phyloP scores from a whole-genome alignment of 2,797 vertebrate species.

The Tadarida brasiliensis region DNA sequence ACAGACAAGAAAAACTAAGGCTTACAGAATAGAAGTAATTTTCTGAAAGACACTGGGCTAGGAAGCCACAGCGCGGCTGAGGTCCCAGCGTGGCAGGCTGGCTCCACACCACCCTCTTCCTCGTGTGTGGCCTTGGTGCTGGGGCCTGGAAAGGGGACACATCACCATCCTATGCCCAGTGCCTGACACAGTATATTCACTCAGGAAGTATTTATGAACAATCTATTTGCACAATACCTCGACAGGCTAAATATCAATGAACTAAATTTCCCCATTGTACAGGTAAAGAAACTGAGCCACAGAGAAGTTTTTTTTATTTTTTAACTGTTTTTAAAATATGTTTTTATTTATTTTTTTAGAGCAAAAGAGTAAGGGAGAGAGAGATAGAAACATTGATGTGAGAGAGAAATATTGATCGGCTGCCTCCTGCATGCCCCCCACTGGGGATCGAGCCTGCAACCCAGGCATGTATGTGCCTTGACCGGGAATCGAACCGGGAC shows the following conservation, averaged over 20 bases:
- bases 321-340: too few species aligned
- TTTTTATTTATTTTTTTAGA: too few species aligned
- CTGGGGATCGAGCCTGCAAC: too few species aligned
- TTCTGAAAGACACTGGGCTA: neutral
- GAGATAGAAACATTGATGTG: too few species aligned
- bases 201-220: neutral
- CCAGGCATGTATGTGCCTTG: too few species aligned
- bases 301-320: neutral
- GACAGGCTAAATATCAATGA: neutral
- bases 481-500: too few species aligned
- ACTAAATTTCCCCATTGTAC: neutral
- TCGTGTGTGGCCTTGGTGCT: fast-evolving
- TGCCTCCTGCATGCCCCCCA: too few species aligned
- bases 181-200: neutral
- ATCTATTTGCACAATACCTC: neutral
- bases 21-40: neutral
- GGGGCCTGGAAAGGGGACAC: neutral
- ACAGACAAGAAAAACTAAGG: neutral
- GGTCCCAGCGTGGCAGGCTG: neutral
- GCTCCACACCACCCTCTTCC: neutral
- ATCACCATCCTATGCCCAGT: neutral
- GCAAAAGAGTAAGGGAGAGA: too few species aligned
- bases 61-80: neutral
- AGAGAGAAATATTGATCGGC: too few species aligned
- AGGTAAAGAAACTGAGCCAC: neutral